phyloP scores from a whole-genome alignment of 1,140 invertebrate genomes.

The Sarcophaga bullata region DNA sequence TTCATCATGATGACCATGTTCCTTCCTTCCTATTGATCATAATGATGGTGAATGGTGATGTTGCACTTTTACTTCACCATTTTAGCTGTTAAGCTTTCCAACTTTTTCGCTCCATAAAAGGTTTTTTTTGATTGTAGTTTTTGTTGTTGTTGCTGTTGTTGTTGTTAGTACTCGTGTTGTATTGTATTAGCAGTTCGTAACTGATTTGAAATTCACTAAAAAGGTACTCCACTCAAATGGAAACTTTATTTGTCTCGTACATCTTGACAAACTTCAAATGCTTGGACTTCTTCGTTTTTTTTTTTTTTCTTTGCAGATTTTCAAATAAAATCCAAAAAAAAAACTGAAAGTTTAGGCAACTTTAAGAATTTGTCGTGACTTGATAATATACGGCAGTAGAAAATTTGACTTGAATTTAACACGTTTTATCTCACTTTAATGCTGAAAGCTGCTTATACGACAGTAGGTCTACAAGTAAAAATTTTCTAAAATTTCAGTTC shows the following conservation, averaged over 20 bases:
- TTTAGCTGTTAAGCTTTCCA: background rate
- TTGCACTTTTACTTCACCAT: background rate
- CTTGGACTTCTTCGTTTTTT: background rate
- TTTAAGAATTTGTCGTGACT: conserved; percentile 45
- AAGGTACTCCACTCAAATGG: conserved; percentile 21
- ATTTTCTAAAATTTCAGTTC: no score
- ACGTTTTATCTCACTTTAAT: conserved; percentile 36
- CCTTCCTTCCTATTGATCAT: background rate
- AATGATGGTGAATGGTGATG: background rate
- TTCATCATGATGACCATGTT: background rate
- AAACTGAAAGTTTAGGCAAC: background rate
- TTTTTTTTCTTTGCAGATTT: conserved; percentile 12
- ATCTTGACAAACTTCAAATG: conserved; percentile 40
- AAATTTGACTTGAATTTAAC: conserved; percentile 34
- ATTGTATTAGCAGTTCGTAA: background rate
- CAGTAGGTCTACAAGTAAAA: background rate
- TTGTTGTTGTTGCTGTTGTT: background rate
- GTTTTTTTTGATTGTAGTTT: background rate
- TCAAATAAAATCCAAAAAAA: conserved; percentile 12
- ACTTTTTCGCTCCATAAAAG: conserved; percentile 38
- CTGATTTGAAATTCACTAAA: conserved; percentile 31
- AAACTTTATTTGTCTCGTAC: conserved; percentile 34
- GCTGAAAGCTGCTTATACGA: conserved; percentile 9
- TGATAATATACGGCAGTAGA: conserved; percentile 42
- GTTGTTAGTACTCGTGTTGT: background rate